These are phyloP conservation scores for Rhagonycha fulva DNA, from an alignment of 2,888 invertebrate genomes.

Conservation along the genomic window DNA sequence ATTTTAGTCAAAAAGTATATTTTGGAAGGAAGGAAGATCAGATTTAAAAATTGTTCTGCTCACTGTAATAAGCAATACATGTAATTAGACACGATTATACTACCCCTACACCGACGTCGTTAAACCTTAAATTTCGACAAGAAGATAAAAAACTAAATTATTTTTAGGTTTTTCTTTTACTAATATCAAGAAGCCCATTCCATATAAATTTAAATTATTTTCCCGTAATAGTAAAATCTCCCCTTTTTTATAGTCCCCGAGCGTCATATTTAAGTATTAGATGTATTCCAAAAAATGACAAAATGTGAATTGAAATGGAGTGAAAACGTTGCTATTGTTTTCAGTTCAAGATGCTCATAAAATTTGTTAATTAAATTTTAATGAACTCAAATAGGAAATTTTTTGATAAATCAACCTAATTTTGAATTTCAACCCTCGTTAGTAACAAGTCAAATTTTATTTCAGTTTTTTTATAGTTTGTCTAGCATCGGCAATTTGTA, in stretches of 20 bases:
- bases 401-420: background rate
- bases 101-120: background rate
- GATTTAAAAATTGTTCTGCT: too few species aligned
- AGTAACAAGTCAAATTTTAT: background rate
- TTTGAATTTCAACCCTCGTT: constrained; percentile 5
- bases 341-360: constrained; percentile 20
- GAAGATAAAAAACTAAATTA: background rate
- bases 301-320: constrained; percentile 50
- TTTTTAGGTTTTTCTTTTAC: background rate
- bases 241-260: constrained; percentile 49
- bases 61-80: background rate
- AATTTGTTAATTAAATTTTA: constrained; percentile 4
- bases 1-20: background rate
- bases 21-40: too few species aligned
- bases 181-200: background rate
- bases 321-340: constrained; percentile 48
- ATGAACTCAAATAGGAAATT: background rate
- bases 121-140: background rate
- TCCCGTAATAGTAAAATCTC: constrained; percentile 40
- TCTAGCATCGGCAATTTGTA: background rate
- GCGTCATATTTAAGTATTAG: constrained; percentile 48
- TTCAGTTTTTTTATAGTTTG: background rate
- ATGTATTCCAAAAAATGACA: constrained; percentile 50
- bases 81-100: background rate
- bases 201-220: constrained; percentile 38